Evolutionary conservation across 2,888 invertebrate species (phyloP).

Genomic region (Odontothrips loti): DNA sequence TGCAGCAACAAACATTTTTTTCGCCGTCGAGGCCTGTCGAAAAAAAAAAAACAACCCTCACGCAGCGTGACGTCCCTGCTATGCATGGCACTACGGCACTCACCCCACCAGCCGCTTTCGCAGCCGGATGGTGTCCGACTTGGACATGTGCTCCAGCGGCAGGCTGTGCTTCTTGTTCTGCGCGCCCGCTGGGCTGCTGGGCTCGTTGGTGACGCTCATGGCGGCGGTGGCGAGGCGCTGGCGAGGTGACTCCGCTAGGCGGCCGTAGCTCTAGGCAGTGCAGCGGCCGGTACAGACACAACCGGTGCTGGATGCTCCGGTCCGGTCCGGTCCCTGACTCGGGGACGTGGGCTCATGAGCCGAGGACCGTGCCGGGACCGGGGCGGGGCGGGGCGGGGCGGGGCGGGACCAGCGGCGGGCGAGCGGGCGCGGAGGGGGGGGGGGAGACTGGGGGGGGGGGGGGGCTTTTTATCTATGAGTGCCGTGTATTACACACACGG

Average conservation of each 20-base stretch:
- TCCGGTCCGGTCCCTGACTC: neutral
- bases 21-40: no score
- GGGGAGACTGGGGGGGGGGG: neutral
- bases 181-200: neutral
- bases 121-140: conserved; percentile 73
- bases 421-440: neutral
- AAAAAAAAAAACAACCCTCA: no score
- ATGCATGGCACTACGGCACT: no score
- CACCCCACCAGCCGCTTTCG: conserved; percentile 80
- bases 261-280: no score
- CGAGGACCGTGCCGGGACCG: neutral
- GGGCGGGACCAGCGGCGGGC: neutral
- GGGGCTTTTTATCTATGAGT: neutral
- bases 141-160: conserved; percentile 65
- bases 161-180: conserved; percentile 27
- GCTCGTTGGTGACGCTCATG: neutral
- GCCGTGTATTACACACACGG: neutral
- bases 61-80: no score
- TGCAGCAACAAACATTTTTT: no score
- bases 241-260: neutral
- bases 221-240: neutral
- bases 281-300: no score
- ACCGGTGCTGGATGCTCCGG: neutral
- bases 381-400: neutral
- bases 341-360: no score